phyloP scores from a whole-genome alignment of 2,797 vertebrate species.

The Eospalax fontanierii region DNA sequence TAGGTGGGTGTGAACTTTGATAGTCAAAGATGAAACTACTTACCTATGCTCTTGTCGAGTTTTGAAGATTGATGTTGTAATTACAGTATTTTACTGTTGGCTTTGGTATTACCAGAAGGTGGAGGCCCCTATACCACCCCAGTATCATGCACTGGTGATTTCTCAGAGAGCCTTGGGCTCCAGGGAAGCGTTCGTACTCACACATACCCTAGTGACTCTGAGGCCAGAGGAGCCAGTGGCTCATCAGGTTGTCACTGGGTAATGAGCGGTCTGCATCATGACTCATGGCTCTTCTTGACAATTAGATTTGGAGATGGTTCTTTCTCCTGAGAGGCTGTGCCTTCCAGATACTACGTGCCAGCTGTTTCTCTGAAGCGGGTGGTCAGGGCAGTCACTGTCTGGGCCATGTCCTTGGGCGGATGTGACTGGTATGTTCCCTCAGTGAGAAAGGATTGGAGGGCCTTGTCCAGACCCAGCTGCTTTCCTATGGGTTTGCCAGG shows the following conservation, averaged over 20 bases:
- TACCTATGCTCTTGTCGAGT: not conserved
- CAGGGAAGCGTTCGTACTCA: not conserved
- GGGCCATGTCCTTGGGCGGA: slow-evolving; percentile 35
- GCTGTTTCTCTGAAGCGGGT: not conserved
- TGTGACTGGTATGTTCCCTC: slow-evolving; percentile 20
- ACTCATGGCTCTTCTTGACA: slow-evolving; percentile 61
- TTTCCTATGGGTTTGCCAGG: not conserved
- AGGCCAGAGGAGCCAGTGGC: not conserved
- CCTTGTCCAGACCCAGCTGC: not conserved
- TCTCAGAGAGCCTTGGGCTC: not conserved
- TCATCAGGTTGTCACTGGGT: not conserved
- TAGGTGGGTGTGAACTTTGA: not conserved
- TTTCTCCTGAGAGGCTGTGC: not conserved
- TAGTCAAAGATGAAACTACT: not conserved
- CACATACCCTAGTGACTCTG: not conserved
- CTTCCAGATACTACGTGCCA: not conserved
- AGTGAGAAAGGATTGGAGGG: not conserved
- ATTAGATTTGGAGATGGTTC: slow-evolving; percentile 35
- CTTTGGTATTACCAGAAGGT: not conserved
- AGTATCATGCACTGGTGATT: not conserved
- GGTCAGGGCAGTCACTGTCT: not conserved
- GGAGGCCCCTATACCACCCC: not conserved
- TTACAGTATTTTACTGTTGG: not conserved
- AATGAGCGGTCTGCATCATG: not conserved
- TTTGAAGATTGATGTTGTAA: not conserved